phyloP scores from a whole-genome alignment of 2,888 invertebrate species.

The Acanthosepion lycidas region DNA sequence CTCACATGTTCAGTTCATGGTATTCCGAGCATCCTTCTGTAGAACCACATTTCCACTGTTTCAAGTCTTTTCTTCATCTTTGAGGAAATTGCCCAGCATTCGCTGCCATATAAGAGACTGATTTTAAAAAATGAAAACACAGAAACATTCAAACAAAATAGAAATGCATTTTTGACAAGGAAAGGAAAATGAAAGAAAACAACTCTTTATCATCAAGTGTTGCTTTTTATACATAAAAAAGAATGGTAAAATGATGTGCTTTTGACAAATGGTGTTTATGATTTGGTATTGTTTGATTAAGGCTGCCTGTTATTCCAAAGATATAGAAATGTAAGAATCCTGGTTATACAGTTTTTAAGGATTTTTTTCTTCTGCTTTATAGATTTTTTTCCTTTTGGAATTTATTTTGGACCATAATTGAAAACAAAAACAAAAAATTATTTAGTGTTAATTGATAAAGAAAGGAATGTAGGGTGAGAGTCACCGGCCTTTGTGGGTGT shows the following conservation, averaged over 20 bases:
- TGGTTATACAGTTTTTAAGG: neutral
- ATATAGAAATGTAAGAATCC: neutral
- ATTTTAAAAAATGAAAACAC: too few relatives aligned
- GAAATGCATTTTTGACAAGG: too few relatives aligned
- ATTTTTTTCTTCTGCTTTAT: neutral
- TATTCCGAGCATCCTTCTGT: too few relatives aligned
- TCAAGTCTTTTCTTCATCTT: too few relatives aligned
- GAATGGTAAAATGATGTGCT: neutral
- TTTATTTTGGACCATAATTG: neutral
- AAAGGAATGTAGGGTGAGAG: neutral
- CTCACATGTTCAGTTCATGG: too few relatives aligned
- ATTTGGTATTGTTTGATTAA: neutral
- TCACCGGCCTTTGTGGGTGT: neutral
- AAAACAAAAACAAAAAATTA: neutral
- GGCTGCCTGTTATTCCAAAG: neutral
- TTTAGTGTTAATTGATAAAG: neutral
- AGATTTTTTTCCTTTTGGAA: neutral
- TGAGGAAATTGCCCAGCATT: too few relatives aligned
- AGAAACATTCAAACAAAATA: neutral
- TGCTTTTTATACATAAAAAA: neutral
- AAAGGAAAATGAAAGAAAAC: neutral
- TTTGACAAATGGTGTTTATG: neutral
- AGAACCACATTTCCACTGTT: too few relatives aligned
- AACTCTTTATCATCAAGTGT: neutral
- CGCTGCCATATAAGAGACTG: too few relatives aligned